A percentile compares a stretch with the other conserved stretches of the same genome.
phyloP scores from a whole-genome alignment of 2,888 invertebrate genomes.

The Phorcus lineatus region DNA sequence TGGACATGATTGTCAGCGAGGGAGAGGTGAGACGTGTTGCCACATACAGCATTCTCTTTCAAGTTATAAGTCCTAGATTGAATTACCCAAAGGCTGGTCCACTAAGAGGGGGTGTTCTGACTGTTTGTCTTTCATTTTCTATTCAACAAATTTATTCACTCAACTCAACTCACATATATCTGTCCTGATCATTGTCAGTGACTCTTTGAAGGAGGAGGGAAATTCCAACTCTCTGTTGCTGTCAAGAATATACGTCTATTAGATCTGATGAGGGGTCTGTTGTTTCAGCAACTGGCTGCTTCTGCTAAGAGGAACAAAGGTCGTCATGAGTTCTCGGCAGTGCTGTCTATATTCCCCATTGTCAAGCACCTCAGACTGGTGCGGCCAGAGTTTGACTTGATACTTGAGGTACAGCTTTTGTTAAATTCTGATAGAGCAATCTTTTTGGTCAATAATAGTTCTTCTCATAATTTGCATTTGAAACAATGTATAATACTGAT shows the following conservation, averaged over 20 bases:
- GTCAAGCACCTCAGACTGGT: constrained; percentile 85
- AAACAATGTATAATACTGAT: no score
- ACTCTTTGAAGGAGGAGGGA: no score
- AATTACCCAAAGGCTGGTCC: neutral
- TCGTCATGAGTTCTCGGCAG: constrained; percentile 87
- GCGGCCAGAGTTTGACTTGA: constrained; percentile 88
- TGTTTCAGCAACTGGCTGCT: constrained; percentile 82
- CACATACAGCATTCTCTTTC: neutral
- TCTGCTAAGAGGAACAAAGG: constrained; percentile 86
- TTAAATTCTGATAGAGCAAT: no score
- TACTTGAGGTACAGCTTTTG: constrained; percentile 83
- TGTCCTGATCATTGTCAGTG: no score
- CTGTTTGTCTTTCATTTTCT: no score
- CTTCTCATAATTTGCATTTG: no score
- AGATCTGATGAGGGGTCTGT: no score
- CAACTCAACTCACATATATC: no score
- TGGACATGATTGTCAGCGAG: constrained; percentile 89
- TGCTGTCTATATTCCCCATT: constrained; percentile 88
- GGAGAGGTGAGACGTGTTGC: constrained; percentile 82
- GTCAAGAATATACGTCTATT: no score
- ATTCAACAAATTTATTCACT: no score
- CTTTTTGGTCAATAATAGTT: neutral
- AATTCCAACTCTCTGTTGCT: no score
- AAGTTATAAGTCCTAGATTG: neutral
- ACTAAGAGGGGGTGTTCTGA: neutral